Evolutionary conservation across 1,140 invertebrate genomes (phyloP), one percentile per base, ranked within the genome.

Genomic region (Euwallacea similis): DNA sequence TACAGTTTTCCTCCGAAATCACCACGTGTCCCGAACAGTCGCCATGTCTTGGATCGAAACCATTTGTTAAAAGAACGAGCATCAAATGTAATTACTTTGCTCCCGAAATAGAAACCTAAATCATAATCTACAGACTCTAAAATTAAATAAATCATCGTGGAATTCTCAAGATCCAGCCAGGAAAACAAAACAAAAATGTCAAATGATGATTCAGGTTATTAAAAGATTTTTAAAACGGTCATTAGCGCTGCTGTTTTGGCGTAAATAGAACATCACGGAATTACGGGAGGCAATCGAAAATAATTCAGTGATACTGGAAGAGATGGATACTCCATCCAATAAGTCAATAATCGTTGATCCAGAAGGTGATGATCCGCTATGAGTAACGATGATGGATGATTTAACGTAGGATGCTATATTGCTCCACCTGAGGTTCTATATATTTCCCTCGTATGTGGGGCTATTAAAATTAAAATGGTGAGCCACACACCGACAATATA

Each of bases 121-220:
- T 71, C 73, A 74, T 72, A 74, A 72, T 74, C 67, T 65, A 73
- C 66, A 71, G 67, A 50, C 68, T 65, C 68, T 70, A 73, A 73
- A 73, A 73, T 73, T 73, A 73, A 73, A 73, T 73, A 73, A 73
- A 73, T 73, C 68, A 73, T 73, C 68, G 44, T 58, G 65, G 54
- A 67, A 73, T 69, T 73, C 66, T 73, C 53, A 61, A 73, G 66
- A 73, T 69, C 58, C 59, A 64, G 71, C 71, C 71, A 69, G 66
- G 61, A 73, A 73, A 62, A 73, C 66, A 73, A 69, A 73, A 69
- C 66, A 61, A 66, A 62, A 62, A 46, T 73, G 71, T 73, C 71
- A 73, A 67, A 73, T 73, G 66, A 73, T 73, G 64, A 69, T 69
- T 69, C 68, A 69, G 66, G 66, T 66, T 73, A 73, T 73, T 73